Conservation (phyloP, 1,140 invertebrate species). For the Lasaia peninsularis region DNA sequence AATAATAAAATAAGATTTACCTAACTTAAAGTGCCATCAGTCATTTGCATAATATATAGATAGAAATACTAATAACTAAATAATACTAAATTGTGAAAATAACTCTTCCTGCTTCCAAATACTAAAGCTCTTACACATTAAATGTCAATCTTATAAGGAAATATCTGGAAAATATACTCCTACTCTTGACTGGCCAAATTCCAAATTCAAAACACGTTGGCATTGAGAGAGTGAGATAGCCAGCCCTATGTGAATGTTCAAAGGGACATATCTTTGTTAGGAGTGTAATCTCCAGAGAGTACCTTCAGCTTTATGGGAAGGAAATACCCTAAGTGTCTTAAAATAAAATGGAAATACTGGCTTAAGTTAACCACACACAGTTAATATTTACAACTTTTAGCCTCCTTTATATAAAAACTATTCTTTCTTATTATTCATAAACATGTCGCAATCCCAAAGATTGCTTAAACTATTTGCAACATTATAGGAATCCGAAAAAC, state of each 20-base stretch:
- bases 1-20: constrained; percentile 12
- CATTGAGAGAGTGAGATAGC: no score
- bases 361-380: not conserved
- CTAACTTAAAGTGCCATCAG: constrained; percentile 18
- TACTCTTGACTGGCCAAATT: no score
- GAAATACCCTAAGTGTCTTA: no score
- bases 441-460: not conserved
- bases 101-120: not conserved
- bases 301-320: no score
- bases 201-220: no score
- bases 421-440: constrained; percentile 1
- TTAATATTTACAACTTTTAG: not conserved
- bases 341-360: constrained; percentile 9
- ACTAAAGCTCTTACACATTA: not conserved
- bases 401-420: not conserved
- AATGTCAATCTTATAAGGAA: not conserved
- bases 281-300: no score
- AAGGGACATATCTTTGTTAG: no score
- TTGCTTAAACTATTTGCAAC: not conserved
- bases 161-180: not conserved
- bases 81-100: constrained; percentile 9
- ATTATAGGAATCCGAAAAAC: no score
- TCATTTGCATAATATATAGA: constrained; percentile 19
- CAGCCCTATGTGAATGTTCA: no score
- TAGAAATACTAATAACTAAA: not conserved